Evolutionary conservation across 2,888 invertebrate species (phyloP).

Genomic region (Agonopterix subpropinquella): DNA sequence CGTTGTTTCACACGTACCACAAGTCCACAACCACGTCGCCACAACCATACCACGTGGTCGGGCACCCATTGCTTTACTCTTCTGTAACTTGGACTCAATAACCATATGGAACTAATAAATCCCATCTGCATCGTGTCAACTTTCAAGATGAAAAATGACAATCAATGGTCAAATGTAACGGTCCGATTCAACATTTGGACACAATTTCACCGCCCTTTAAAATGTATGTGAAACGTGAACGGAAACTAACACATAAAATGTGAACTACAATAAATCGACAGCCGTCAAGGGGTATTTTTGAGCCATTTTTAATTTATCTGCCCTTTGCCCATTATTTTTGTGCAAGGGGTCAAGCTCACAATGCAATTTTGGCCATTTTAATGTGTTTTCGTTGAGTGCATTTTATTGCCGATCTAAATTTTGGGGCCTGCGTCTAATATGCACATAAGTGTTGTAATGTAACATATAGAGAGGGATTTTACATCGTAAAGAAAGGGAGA

Average conservation of each 20-base stretch:
- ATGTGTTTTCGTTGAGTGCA: slow-evolving; percentile 45
- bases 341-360: slow-evolving; percentile 64
- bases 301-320: slow-evolving; percentile 74
- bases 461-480: not conserved
- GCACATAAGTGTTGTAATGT: not conserved
- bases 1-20: too few species aligned
- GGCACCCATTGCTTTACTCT: too few species aligned
- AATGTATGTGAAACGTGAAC: slow-evolving; percentile 16
- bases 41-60: too few species aligned
- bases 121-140: not conserved
- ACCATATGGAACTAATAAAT: not conserved
- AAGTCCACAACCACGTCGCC: too few species aligned
- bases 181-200: slow-evolving; percentile 7
- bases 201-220: slow-evolving; percentile 27
- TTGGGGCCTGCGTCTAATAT: slow-evolving; percentile 19
- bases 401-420: slow-evolving; percentile 57
- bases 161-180: slow-evolving; percentile 5
- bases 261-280: slow-evolving; percentile 37
- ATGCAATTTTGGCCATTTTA: slow-evolving; percentile 40
- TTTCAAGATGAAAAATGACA: slow-evolving; percentile 4
- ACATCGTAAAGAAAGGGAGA: too few species aligned
- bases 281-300: slow-evolving; percentile 68
- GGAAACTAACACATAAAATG: slow-evolving; percentile 26
- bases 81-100: too few species aligned
- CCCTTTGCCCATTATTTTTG: slow-evolving; percentile 66